phyloP scores from a whole-genome alignment of 2,888 invertebrate species.

The Drosophila villosipedis region DNA sequence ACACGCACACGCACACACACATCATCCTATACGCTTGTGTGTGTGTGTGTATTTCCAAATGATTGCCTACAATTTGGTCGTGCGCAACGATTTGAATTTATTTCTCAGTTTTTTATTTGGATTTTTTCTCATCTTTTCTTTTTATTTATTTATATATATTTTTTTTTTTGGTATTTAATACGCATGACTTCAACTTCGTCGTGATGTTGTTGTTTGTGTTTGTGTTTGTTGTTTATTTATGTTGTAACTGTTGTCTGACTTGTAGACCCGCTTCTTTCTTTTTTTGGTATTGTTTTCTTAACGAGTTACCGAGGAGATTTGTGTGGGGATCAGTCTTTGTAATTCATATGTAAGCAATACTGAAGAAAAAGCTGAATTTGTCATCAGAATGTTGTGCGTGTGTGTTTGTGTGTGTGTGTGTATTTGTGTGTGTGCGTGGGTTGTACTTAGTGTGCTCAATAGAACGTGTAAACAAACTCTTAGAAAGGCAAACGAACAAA shows the following conservation, averaged over 20 bases:
- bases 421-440: conserved; percentile 23
- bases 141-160: conserved; percentile 10
- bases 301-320: conserved; percentile 45
- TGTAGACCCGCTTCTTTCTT: conserved; percentile 48
- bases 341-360: conserved; percentile 23
- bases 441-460: conserved; percentile 22
- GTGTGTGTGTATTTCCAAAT: conserved; percentile 63
- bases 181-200: conserved; percentile 68
- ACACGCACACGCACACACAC: conserved; percentile 6
- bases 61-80: conserved; percentile 77
- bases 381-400: conserved; percentile 33
- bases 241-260: conserved; percentile 67
- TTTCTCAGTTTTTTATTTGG: conserved; percentile 29
- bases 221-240: conserved; percentile 55
- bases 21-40: conserved; percentile 9
- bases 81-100: conserved; percentile 72
- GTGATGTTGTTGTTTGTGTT: conserved; percentile 46
- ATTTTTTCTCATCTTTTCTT: conserved; percentile 14
- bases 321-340: conserved; percentile 39
- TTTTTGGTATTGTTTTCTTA: conserved; percentile 43
- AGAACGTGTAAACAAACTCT: conserved; percentile 29
- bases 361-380: conserved; percentile 6
- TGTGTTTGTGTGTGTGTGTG: not conserved
- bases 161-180: conserved; percentile 66
- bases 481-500: not conserved